A percentile compares a stretch with the other conserved stretches of the same genome.
phyloP scores from a whole-genome alignment of 1,140 invertebrate species.

The Eupeodes corollae region DNA sequence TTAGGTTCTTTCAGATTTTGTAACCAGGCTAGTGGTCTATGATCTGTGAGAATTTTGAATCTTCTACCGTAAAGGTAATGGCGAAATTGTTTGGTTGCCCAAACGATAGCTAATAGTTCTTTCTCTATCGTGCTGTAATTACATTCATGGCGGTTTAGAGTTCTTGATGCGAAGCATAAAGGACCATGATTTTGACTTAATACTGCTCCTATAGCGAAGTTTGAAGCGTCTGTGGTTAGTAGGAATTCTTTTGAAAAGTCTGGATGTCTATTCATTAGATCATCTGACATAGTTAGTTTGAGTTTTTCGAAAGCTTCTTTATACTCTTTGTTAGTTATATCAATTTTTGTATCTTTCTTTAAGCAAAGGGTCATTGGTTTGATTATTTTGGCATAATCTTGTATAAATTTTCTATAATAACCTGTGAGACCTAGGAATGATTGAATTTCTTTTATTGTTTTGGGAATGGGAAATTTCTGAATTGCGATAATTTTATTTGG shows the following conservation, averaged over 20 bases:
- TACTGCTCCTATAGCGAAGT: conserved; percentile 12
- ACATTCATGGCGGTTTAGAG: conserved; percentile 11
- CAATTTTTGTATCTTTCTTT: conserved; percentile 4
- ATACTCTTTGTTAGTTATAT: background rate
- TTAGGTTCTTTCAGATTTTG: conserved; percentile 10
- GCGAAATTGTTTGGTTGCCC: conserved; percentile 37
- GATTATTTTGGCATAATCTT: background rate
- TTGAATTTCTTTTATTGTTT: no score
- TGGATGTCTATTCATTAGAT: conserved; percentile 11
- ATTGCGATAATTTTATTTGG: conserved; percentile 18
- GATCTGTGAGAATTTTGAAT: conserved; percentile 10
- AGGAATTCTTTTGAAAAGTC: conserved; percentile 12
- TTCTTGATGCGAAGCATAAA: conserved; percentile 9
- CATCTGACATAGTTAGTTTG: conserved; percentile 1
- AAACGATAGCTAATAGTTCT: conserved; percentile 24
- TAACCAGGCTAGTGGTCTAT: conserved; percentile 11
- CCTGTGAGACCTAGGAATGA: no score
- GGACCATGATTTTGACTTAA: conserved; percentile 10
- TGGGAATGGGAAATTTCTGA: background rate
- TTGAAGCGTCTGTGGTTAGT: conserved; percentile 13
- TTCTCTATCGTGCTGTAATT: conserved; percentile 15
- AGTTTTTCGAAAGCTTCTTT: background rate
- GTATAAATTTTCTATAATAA: no score
- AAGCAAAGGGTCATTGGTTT: conserved; percentile 6
- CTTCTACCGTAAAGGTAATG: conserved; percentile 10